phyloP scores from a whole-genome alignment of 2,113 vertebrate species.

The Vulpes ferrilata region DNA sequence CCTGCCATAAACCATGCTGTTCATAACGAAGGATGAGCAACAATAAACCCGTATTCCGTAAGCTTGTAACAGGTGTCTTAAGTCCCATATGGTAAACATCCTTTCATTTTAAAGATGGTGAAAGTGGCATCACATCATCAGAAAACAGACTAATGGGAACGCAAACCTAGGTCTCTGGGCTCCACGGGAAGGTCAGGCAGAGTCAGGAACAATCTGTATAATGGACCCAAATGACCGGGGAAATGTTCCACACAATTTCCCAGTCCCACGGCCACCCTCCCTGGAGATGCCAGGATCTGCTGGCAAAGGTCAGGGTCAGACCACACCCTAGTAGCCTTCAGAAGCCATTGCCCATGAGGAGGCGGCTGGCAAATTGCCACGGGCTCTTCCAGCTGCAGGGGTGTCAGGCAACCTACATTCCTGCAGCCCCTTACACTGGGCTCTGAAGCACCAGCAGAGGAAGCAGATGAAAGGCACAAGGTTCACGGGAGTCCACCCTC shows the following conservation, averaged over 20 bases:
- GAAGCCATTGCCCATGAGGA: not conserved
- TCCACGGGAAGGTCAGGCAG: not conserved
- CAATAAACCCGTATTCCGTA: not conserved
- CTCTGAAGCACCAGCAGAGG: not conserved
- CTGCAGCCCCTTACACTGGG: not conserved
- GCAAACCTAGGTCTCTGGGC: not conserved
- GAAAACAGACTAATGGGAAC: not conserved
- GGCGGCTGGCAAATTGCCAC: rapidly evolving
- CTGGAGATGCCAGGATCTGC: not conserved
- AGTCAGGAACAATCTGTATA: not conserved
- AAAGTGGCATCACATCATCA: not conserved
- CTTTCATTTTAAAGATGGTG: not conserved
- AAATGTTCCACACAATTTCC: not conserved
- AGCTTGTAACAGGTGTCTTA: not conserved
- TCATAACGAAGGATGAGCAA: not conserved
- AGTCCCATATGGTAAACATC: not conserved
- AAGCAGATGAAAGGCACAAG: not conserved
- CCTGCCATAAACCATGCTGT: rapidly evolving
- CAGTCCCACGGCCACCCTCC: not conserved
- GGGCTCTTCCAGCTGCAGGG: not conserved
- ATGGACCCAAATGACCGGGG: not conserved
- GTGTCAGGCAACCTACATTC: not conserved
- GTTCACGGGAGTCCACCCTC: not conserved
- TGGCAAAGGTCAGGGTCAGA: not conserved
- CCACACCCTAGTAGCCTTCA: not conserved